Conservation (phyloP, 2,888 invertebrate species). For the Noctuana brunneofusca region DNA sequence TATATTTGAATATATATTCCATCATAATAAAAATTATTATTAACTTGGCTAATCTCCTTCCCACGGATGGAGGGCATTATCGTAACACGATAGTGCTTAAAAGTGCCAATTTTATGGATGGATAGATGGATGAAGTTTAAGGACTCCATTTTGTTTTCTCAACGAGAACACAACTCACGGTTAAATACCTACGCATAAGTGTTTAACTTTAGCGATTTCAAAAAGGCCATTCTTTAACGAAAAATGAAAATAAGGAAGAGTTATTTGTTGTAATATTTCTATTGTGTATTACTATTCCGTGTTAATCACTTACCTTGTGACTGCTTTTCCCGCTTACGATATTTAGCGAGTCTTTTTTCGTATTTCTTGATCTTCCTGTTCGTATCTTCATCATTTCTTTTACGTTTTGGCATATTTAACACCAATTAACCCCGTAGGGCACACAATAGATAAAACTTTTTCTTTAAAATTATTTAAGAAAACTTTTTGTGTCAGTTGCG, state of each 20-base stretch:
- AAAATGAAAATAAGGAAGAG: not conserved
- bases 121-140: not conserved
- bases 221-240: not conserved
- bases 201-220: too few species aligned
- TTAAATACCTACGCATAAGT: too few species aligned
- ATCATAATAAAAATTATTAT: too few species aligned
- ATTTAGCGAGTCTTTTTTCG: not conserved
- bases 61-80: too few species aligned
- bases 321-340: not conserved
- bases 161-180: too few species aligned
- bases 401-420: not conserved
- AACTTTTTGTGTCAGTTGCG: not conserved
- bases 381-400: not conserved
- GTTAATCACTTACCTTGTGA: not conserved
- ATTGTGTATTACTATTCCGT: too few species aligned
- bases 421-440: not conserved
- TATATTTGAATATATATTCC: too few species aligned
- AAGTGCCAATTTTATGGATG: too few species aligned
- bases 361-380: not conserved
- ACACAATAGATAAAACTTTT: not conserved
- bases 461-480: not conserved
- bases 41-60: too few species aligned
- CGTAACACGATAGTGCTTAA: too few species aligned
- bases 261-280: not conserved
- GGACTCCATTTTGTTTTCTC: not conserved